These are phyloP conservation scores for Bombus picipes DNA, from an alignment of 1,140 invertebrate genomes.

Conservation along the genomic window DNA sequence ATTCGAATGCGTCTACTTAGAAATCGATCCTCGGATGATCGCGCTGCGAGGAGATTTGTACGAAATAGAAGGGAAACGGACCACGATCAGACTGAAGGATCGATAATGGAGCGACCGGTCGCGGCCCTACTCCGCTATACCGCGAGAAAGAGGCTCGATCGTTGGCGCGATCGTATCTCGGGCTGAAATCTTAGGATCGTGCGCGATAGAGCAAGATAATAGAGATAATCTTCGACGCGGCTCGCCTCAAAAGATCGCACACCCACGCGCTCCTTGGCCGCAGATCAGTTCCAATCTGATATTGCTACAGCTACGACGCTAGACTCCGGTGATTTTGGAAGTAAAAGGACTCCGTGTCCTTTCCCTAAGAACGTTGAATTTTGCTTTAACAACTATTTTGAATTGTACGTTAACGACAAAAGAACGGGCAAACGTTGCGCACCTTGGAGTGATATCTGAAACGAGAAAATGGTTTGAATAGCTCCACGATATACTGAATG, in stretches of 20 bases:
- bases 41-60: slow-evolving; percentile 30
- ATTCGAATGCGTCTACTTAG: slow-evolving; percentile 51
- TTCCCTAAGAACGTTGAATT: too few species aligned
- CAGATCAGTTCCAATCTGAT: slow-evolving; percentile 36
- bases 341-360: too few species aligned
- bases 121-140: slow-evolving; percentile 52
- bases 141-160: slow-evolving; percentile 59
- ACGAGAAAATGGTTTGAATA: too few species aligned
- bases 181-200: slow-evolving; percentile 74
- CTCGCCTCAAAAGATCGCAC: slow-evolving; percentile 70
- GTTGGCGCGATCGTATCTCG: slow-evolving; percentile 71
- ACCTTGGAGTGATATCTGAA: too few species aligned
- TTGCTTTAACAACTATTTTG: too few species aligned
- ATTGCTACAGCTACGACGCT: not conserved
- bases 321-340: not conserved
- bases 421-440: too few species aligned
- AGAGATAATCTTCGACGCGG: slow-evolving; percentile 71
- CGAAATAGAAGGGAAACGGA: slow-evolving; percentile 39
- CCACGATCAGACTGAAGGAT: slow-evolving; percentile 49
- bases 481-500: too few species aligned
- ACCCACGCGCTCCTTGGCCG: slow-evolving; percentile 59
- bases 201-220: slow-evolving; percentile 74
- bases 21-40: slow-evolving; percentile 38
- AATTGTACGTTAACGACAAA: too few species aligned
- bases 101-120: slow-evolving; percentile 67